Evolutionary conservation across 2,888 invertebrate genomes (phyloP), one percentile per base, ranked within the genome.

Genomic region (Drosophila anomalata): DNA sequence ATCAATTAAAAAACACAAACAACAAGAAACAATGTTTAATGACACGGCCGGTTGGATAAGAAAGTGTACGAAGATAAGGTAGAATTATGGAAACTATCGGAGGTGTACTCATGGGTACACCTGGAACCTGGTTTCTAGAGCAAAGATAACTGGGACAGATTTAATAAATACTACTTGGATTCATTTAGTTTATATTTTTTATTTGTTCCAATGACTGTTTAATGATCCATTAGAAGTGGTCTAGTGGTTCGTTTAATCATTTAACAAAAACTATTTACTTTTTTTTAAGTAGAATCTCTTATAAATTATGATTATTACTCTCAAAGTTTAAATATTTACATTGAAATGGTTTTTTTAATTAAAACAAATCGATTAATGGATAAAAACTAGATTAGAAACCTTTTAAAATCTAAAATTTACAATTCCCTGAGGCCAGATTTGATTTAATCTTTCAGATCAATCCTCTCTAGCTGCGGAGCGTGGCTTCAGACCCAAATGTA

Each of bases 401-500:
- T 31, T 31, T 36, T 36, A 5, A 36, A 2, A 2, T 36, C 7
- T 7, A 36, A 7, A 33, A 12, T 33, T n/a, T 33, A 33, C 12
- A 33, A 12, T 33, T 33, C n/a, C 33, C 33, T 33, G 33, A 33
- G 33, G 12, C 5, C n/a, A n/a, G 29, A 9, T 29, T 29, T 6
- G 8, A 6, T 26, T 26, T 26, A 26, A 26, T 26, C 29, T 8
- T 8, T 29, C 0, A 9, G 29, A 29, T 29, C 3, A n/a, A 12
- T 11, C 9, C 20, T 2, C 5, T 57, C 3, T 44, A 20, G 8
- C 31, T 9, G 14, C 20, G 48, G 36, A 42, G 8, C 89, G 81
- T 0, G 76, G 66, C 14, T 73, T 82, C 5, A 91, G 29, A 8
- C 89, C 89, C 65, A 91, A 46, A 69, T 91, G 78, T 0, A 89